A percentile compares a stretch with the other conserved stretches of the same genome.
phyloP scores from a whole-genome alignment of 1,140 invertebrate genomes.

The Phymorhynchus buccinoides region DNA sequence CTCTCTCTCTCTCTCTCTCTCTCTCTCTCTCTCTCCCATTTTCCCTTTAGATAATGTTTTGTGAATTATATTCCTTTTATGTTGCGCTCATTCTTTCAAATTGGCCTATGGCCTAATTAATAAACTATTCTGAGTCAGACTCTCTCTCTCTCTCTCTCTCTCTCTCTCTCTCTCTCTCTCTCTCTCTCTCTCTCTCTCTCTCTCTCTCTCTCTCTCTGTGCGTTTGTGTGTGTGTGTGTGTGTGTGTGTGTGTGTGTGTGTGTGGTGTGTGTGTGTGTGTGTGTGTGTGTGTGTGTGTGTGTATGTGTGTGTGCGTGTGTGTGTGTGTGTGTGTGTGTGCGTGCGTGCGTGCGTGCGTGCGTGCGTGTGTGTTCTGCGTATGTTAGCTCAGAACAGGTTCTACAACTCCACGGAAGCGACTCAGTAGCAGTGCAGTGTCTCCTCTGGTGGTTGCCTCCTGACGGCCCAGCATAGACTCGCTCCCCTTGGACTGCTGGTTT shows the following conservation, averaged over 20 bases:
- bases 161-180: conserved; percentile 26
- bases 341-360: background rate
- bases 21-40: no score
- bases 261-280: conserved; percentile 7
- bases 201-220: background rate
- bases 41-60: no score
- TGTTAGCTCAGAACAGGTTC: no score
- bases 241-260: conserved; percentile 24
- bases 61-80: no score
- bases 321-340: background rate
- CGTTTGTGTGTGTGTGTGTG: background rate
- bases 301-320: background rate
- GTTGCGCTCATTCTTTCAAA: no score
- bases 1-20: no score
- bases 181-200: conserved; percentile 10
- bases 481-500: no score
- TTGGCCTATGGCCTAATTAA: no score
- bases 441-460: no score
- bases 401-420: no score
- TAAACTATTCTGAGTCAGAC: background rate
- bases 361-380: background rate
- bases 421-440: no score
- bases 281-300: conserved; percentile 18
- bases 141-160: conserved; percentile 12
- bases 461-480: no score